Conservation (phyloP, 2,113 vertebrate genomes). For the Sander vitreus region DNA sequence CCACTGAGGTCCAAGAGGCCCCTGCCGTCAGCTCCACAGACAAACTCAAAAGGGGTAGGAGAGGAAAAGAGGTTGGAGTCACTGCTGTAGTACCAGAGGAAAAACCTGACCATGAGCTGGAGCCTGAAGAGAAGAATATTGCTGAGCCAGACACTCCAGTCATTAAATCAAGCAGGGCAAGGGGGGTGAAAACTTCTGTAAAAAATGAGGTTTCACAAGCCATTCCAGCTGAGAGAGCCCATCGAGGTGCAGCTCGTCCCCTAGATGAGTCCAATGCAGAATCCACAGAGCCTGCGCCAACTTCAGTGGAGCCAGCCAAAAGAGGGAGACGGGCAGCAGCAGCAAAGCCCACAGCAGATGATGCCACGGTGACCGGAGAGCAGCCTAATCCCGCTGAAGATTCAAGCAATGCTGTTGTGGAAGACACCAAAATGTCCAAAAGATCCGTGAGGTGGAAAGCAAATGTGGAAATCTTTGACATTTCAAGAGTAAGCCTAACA, state of each 20-base stretch:
- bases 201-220: slow-evolving; percentile 27
- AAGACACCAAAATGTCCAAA: slow-evolving; percentile 38
- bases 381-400: slow-evolving; percentile 13
- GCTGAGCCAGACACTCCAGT: slow-evolving; percentile 9
- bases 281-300: background rate
- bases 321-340: slow-evolving; percentile 41
- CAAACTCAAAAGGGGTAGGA: slow-evolving; percentile 57
- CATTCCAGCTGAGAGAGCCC: slow-evolving; percentile 56
- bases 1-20: slow-evolving; percentile 32
- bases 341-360: slow-evolving; percentile 25
- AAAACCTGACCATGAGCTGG: background rate
- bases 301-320: slow-evolving; percentile 43
- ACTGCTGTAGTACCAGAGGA: background rate
- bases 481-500: slow-evolving; percentile 25
- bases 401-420: background rate
- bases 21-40: slow-evolving; percentile 6
- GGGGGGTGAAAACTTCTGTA: slow-evolving; percentile 23
- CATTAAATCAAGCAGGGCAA: slow-evolving; percentile 47
- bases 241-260: slow-evolving; percentile 36
- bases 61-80: slow-evolving; percentile 31
- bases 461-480: slow-evolving; percentile 36
- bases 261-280: slow-evolving; percentile 11
- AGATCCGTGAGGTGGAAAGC: slow-evolving; percentile 65
- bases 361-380: background rate
- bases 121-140: slow-evolving; percentile 19